Evolutionary conservation across 2,888 invertebrate genomes (phyloP), one percentile per base, ranked within the genome.

Genomic region (Epicampocera succincta): DNA sequence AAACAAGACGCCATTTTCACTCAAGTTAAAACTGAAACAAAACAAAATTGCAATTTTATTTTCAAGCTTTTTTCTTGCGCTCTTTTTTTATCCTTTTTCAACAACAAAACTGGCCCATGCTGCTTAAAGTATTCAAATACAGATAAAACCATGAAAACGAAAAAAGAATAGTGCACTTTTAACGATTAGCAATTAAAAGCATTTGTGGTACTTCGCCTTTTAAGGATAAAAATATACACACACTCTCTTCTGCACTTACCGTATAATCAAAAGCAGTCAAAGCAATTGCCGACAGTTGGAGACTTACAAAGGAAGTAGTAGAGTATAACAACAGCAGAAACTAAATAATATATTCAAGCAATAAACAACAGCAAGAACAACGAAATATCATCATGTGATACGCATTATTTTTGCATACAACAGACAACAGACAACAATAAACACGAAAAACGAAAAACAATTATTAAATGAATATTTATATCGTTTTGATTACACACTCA

Each of bases 191-290:
- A 71, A 77, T 77, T 71, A 71, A 71, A 77, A 71, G 63, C 63
- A 78, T 56, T 78, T 66, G 61, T 80, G 74, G 60, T 68, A 61
- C 68, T 74, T 66, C 65, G 38, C 46, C 74, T 38, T 48, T 65
- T 65, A 48, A 74, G 56, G 52, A 29, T 25, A 48, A 17, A 48
- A 17, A 11, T 17, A 33, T 19, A 12, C 42, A 50, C 40, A 56
- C 19, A 17, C 29, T 17, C 12, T 25, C 5, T 11, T 42, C 3
- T n/a, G 38, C 8, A 48, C 13, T n/a, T 15, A 50, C 33, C 33
- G 15, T n/a, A 42, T 6, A 42, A 33, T 33, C 33, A 25, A 48
- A 15, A 17, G 1, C 48, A 38, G 15, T 8, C 58, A 3, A 54
- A 63, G 33, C 54, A 73, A 63, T 54, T 73, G 73, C 73, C 73